These are phyloP conservation scores for Argopecten irradians DNA, from an alignment of 1,140 invertebrate species.

Conservation along the genomic window DNA sequence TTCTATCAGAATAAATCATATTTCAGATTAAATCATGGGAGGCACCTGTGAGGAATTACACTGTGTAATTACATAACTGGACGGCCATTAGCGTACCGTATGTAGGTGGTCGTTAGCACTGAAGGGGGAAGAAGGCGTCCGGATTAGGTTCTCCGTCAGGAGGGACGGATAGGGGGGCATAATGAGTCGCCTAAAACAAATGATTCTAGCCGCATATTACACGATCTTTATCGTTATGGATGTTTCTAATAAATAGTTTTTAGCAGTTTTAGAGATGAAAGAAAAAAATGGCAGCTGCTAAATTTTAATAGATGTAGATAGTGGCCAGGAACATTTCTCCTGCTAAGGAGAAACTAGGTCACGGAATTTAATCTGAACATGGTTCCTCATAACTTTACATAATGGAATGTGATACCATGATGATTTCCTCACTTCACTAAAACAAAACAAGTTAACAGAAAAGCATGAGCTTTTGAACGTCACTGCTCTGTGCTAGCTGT, in stretches of 20 bases:
- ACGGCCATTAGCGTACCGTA: neutral
- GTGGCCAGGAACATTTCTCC: neutral
- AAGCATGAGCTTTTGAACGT: no score
- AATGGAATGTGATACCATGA: neutral
- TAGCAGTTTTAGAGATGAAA: neutral
- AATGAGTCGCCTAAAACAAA: neutral
- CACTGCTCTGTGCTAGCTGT: no score
- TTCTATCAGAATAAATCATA: neutral
- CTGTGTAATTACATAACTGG: neutral
- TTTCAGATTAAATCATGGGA: neutral
- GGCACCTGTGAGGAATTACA: neutral
- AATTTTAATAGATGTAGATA: neutral
- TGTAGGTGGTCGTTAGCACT: neutral
- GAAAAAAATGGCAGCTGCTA: slow-evolving; percentile 21
- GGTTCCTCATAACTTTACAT: neutral
- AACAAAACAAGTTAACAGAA: neutral
- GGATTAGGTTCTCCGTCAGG: neutral
- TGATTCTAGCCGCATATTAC: neutral
- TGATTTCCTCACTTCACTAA: neutral
- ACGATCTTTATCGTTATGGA: neutral
- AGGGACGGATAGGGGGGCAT: neutral
- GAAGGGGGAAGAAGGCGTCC: neutral
- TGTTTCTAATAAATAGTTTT: neutral
- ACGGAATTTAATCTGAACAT: neutral
- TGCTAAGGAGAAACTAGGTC: neutral